Conservation (phyloP, 2,797 vertebrate species). For the Halcyon leucocephala region DNA sequence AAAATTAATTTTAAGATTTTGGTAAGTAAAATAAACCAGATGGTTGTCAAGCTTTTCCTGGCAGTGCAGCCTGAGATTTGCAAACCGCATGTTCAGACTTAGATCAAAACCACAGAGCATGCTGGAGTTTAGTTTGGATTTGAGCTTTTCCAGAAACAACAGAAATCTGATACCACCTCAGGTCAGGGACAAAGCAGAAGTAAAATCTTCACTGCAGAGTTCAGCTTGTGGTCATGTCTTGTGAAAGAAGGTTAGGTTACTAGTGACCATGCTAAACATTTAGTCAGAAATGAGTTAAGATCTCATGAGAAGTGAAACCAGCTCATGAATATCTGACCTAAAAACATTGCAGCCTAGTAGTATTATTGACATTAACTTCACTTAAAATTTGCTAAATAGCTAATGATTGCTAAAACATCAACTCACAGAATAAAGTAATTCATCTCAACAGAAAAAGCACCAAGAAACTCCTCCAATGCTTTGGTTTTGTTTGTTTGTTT, state of each 20-base stretch:
- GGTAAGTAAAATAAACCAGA: slow-evolving; percentile 28
- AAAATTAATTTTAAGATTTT: slow-evolving; percentile 22
- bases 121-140: slow-evolving; percentile 37
- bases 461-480: background rate
- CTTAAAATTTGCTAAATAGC: background rate
- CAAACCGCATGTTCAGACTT: slow-evolving; percentile 34
- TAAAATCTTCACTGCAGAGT: slow-evolving; percentile 43
- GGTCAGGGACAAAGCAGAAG: slow-evolving; percentile 54
- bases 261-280: background rate
- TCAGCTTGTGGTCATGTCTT: slow-evolving; percentile 67
- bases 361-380: background rate
- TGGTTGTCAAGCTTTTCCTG: slow-evolving; percentile 38
- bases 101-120: slow-evolving; percentile 66
- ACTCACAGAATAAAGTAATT: background rate
- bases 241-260: slow-evolving; percentile 22
- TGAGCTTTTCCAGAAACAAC: slow-evolving; percentile 73
- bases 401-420: background rate
- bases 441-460: background rate
- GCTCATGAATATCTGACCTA: background rate
- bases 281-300: background rate
- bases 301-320: background rate
- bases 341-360: background rate
- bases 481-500: background rate
- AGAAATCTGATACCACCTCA: slow-evolving; percentile 67
- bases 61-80: slow-evolving; percentile 23